Evolutionary conservation across 2,888 invertebrate genomes (phyloP), one percentile per base, ranked within the genome.

Genomic region (Lithophane ornitopus): DNA sequence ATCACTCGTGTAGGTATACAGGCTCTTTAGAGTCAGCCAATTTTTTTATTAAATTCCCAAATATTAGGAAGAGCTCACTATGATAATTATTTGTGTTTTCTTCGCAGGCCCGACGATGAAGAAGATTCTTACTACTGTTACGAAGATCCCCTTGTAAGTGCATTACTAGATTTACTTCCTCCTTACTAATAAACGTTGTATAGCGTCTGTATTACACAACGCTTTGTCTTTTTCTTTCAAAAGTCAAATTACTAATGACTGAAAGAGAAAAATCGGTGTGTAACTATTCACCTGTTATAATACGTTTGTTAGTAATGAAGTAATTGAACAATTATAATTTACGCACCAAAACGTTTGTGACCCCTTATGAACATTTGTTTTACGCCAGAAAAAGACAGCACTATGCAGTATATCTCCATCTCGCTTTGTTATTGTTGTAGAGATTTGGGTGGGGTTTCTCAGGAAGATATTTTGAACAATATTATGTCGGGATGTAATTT

Each of bases 21-120:
- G n/a, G n/a, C n/a, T n/a, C n/a, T n/a, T n/a, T n/a, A n/a, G n/a
- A n/a, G 39, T 39, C 39, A 39, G 39, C 39, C 39, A 7, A 39
- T 39, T 39, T 39, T 44, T 49, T 49, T 7, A 49, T 19, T 19
- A 19, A 7, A 19, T 49, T 19, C 7, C 19, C 7, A 19, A 19
- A 0, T 19, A 19, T 49, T 19, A 0, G 19, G 8, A 19, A 49
- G 19, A 3, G 19, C 49, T 49, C 8, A 49, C 4, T 19, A 6
- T 54, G 16, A 26, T 14, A 54, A 62, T 49, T 0, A 22, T 68
- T 65, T 58, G 0, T 69, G 7, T 56, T 81, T 77, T 28, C 14
- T 34, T 93, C 92, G 44, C 91, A 95, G 95, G 22, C 95, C 95
- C 34, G 94, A 95, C 12, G 95, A 95, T 52, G 91, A 90, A 61